Evolutionary conservation across 2,797 vertebrate species (phyloP).

Genomic region (Geotrypetes seraphini): DNA sequence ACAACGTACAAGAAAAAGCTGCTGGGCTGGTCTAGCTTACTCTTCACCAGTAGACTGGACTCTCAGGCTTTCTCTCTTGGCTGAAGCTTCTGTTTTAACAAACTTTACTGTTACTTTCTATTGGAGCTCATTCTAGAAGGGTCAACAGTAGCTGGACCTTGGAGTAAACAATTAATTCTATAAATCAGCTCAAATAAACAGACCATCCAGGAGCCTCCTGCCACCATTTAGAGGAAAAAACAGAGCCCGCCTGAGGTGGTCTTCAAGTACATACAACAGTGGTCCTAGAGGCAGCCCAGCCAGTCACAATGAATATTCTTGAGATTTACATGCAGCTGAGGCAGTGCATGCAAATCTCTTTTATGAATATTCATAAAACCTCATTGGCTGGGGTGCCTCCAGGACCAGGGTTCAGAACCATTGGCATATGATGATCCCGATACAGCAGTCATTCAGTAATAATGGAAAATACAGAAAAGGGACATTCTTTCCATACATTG

Average conservation of each 20-base stretch:
- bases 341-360: too few species aligned
- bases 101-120: neutral
- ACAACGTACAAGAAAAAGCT: slow-evolving; percentile 69
- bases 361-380: too few species aligned
- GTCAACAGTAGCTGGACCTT: slow-evolving; percentile 1
- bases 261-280: neutral
- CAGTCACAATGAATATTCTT: too few species aligned
- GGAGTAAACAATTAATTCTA: neutral
- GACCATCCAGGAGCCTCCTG: fast-evolving
- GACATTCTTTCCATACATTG: too few species aligned
- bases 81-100: neutral
- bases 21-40: slow-evolving; percentile 35
- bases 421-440: too few species aligned
- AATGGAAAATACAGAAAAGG: neutral
- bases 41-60: neutral
- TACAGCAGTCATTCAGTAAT: neutral
- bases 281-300: too few species aligned
- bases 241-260: neutral
- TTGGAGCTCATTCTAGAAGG: slow-evolving; percentile 1
- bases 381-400: too few species aligned
- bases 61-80: neutral
- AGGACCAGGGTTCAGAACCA: too few species aligned
- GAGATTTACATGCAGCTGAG: too few species aligned
- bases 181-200: neutral
- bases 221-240: fast-evolving